These are phyloP conservation scores for Acanthosepion lycidas DNA, from an alignment of 2,888 invertebrate genomes.

Conservation along the genomic window DNA sequence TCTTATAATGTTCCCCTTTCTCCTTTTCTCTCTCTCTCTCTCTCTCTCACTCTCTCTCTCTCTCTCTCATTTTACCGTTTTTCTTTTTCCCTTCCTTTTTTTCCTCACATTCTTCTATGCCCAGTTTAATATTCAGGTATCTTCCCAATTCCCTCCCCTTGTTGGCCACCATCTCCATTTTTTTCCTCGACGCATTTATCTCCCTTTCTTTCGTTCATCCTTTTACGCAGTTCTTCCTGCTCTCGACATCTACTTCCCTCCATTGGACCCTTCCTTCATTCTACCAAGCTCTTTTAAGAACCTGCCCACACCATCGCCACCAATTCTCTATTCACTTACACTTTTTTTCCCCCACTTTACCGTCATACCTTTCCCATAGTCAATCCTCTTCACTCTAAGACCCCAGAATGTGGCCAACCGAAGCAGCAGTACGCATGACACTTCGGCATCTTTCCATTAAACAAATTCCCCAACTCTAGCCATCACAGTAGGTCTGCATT, in stretches of 20 bases:
- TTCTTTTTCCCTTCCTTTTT: background rate
- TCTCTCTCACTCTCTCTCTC: background rate
- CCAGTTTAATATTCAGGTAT: background rate
- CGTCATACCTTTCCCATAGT: background rate
- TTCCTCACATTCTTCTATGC: background rate
- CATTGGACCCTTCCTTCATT: background rate
- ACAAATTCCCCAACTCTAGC: slow-evolving; percentile 1
- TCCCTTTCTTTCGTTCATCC: background rate
- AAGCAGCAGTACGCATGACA: background rate
- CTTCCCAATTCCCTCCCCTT: background rate
- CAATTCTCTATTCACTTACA: background rate
- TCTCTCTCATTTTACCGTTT: background rate
- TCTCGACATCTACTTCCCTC: background rate
- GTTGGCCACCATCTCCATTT: background rate
- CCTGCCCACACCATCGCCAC: background rate
- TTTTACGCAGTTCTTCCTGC: background rate
- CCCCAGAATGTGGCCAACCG: background rate
- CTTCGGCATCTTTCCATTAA: slow-evolving; percentile 33
- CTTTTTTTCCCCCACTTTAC: background rate
- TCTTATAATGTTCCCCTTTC: background rate
- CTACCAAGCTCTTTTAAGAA: background rate
- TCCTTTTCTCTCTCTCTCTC: background rate
- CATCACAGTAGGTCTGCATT: background rate
- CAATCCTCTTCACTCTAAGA: background rate
- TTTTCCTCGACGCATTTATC: background rate